Conservation (phyloP, 2,113 vertebrate species). For the Mormyrus lacerda region DNA sequence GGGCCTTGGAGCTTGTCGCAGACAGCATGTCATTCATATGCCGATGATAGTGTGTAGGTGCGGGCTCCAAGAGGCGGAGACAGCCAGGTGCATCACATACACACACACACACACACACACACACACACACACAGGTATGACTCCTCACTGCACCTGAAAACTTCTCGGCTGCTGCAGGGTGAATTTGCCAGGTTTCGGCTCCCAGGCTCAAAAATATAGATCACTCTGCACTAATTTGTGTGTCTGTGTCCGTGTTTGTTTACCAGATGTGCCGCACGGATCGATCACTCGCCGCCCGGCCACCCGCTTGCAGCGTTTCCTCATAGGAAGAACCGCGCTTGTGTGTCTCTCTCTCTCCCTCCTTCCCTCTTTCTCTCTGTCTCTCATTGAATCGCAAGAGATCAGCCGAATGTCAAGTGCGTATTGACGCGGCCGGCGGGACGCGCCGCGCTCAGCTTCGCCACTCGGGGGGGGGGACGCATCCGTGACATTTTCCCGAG, state of each 20-base stretch:
- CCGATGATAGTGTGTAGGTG: background rate
- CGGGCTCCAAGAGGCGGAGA: background rate
- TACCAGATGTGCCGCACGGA: conserved; percentile 8
- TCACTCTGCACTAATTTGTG: background rate
- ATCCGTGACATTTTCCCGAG: conserved; percentile 28
- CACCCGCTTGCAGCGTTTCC: background rate
- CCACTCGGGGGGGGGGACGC: background rate
- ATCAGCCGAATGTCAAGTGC: conserved; percentile 24
- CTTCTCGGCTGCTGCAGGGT: background rate
- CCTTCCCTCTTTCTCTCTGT: background rate
- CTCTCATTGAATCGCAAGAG: conserved; percentile 7
- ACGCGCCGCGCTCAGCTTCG: background rate
- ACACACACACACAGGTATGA: background rate
- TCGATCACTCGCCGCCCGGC: background rate
- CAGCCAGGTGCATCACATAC: background rate
- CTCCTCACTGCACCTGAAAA: background rate
- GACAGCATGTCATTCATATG: background rate
- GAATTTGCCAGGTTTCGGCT: background rate
- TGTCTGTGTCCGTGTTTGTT: conserved; percentile 17
- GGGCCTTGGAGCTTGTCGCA: background rate
- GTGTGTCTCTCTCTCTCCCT: background rate
- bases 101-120: conserved; percentile 6
- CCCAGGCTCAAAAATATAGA: background rate
- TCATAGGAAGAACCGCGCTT: background rate
- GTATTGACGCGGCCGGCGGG: background rate